A percentile compares a stretch with the other conserved stretches of the same genome.
Evolutionary conservation across 1,140 invertebrate genomes (phyloP).

Genomic region (Contarinia nasturtii): DNA sequence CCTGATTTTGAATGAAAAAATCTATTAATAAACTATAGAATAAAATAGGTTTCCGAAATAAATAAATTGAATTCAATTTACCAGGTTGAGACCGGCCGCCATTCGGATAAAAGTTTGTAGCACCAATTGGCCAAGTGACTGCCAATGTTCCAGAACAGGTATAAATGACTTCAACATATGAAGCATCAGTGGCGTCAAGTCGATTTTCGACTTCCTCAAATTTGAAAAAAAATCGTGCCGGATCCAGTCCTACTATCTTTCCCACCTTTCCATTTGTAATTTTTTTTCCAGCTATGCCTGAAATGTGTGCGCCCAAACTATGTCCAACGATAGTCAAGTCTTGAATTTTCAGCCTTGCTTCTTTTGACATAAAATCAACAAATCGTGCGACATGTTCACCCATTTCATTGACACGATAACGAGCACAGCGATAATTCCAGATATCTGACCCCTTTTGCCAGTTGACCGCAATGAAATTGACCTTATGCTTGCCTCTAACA

Average conservation of each 20-base stretch:
- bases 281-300: constrained; percentile 18
- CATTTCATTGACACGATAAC: constrained; percentile 14
- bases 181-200: constrained; percentile 12
- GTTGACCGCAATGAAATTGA: constrained; percentile 40
- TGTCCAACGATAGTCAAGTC: constrained; percentile 21
- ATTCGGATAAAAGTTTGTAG: constrained; percentile 34
- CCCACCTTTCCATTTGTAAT: constrained; percentile 16
- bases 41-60: too few relatives aligned
- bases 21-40: too few relatives aligned
- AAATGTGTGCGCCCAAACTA: constrained; percentile 24
- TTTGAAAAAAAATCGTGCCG: constrained; percentile 14
- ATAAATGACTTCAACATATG: constrained; percentile 23
- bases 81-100: constrained; percentile 16
- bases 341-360: constrained; percentile 13
- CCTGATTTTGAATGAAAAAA: too few relatives aligned
- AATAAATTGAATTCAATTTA: too few relatives aligned
- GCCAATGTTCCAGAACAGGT: constrained; percentile 25
- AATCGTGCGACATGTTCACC: constrained; percentile 18
- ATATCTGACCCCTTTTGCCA: constrained; percentile 34
- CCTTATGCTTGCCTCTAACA: constrained; percentile 23
- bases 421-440: constrained; percentile 28
- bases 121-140: constrained; percentile 21
- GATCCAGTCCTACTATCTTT: constrained; percentile 23
- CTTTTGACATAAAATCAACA: constrained; percentile 17
- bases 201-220: constrained; percentile 6